Evolutionary conservation across 2,113 vertebrate genomes (phyloP).

Genomic region (Alligator mississippiensis): DNA sequence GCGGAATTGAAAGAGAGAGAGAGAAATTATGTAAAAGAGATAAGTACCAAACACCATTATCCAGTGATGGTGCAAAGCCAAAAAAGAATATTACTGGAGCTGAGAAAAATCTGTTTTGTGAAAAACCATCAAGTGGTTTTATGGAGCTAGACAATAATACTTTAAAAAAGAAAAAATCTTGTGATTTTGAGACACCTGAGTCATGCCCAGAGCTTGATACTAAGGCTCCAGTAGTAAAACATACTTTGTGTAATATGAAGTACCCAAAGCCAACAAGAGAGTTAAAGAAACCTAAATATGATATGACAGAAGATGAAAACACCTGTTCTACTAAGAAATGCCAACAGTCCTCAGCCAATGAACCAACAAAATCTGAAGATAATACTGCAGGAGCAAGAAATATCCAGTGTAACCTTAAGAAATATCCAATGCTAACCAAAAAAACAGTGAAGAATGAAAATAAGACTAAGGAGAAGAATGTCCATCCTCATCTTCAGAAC

Average conservation of each 20-base stretch:
- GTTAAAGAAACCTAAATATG: not conserved
- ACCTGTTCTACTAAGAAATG: not conserved
- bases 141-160: too few relatives aligned
- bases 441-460: not conserved
- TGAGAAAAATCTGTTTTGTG: too few relatives aligned
- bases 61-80: not conserved
- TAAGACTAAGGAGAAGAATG: not conserved
- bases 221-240: not conserved
- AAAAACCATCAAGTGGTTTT: too few relatives aligned
- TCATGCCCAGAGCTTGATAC: not conserved
- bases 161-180: not conserved
- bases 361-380: not conserved
- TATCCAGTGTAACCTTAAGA: not conserved
- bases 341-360: not conserved
- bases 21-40: not conserved
- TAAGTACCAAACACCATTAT: not conserved
- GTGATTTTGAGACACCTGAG: conserved; percentile 9
- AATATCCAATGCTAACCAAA: not conserved
- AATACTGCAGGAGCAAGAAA: not conserved
- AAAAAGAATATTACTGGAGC: too few relatives aligned
- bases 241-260: not conserved
- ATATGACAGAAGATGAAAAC: conserved; percentile 9
- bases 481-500: not conserved
- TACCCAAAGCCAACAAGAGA: not conserved
- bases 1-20: too few relatives aligned